phyloP scores from a whole-genome alignment of 2,797 vertebrate species.

The Aphelocoma californica region DNA sequence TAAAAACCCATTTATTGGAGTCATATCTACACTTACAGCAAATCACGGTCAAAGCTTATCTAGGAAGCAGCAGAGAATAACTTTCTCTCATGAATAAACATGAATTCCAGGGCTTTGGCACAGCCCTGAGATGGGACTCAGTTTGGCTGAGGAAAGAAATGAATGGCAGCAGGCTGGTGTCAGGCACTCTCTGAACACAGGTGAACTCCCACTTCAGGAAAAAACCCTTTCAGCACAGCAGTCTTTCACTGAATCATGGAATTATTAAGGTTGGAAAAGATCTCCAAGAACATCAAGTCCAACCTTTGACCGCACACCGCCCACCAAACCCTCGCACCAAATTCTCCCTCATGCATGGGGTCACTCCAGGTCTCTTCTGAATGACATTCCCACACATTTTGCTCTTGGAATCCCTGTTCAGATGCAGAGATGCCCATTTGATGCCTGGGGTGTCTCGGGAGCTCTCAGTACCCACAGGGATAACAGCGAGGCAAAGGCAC shows the following conservation, averaged over 20 bases:
- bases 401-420: background rate
- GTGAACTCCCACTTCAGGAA: background rate
- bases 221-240: background rate
- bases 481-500: background rate
- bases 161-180: background rate
- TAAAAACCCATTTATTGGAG: background rate
- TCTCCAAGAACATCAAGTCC: background rate
- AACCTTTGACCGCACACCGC: rapidly evolving
- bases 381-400: background rate
- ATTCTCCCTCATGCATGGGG: background rate
- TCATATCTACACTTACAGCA: background rate
- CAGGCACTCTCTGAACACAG: background rate
- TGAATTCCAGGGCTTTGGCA: background rate
- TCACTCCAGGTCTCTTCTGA: background rate
- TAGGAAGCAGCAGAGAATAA: background rate
- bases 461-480: background rate
- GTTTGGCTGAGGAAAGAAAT: background rate
- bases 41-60: background rate
- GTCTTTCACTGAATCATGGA: no score
- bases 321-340: background rate
- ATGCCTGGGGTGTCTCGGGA: background rate
- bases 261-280: background rate
- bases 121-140: background rate
- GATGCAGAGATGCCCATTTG: background rate
- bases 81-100: constrained; percentile 21